phyloP scores from a whole-genome alignment of 1,140 invertebrate species.

The Agraylea sexmaculata region DNA sequence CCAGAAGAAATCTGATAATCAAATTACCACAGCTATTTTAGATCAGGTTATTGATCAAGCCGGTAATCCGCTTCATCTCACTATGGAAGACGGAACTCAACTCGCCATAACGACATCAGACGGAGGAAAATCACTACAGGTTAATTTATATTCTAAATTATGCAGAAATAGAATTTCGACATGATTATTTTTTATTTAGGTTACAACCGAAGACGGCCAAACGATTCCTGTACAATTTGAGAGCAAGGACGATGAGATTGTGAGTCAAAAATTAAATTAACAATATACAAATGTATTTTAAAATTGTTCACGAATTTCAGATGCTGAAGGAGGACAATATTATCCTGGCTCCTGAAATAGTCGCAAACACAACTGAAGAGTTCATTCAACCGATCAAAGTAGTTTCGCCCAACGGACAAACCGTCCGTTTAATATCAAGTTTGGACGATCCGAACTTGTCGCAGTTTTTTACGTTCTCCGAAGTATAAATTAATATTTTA shows the following conservation, averaged over 20 bases:
- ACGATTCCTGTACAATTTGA: constrained; percentile 40
- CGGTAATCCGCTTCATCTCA: constrained; percentile 55
- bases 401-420: constrained; percentile 38
- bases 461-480: constrained; percentile 38
- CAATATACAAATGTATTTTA: constrained; percentile 9
- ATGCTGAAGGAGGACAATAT: constrained; percentile 25
- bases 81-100: constrained; percentile 50
- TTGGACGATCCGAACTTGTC: constrained; percentile 34
- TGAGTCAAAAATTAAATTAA: constrained; percentile 17
- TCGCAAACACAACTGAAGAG: constrained; percentile 22
- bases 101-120: constrained; percentile 39
- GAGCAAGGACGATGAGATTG: constrained; percentile 28
- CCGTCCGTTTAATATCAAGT: constrained; percentile 35
- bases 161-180: constrained; percentile 20
- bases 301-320: constrained; percentile 24
- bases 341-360: constrained; percentile 19
- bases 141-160: constrained; percentile 23
- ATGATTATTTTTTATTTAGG: constrained; percentile 26
- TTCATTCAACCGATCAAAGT: constrained; percentile 35
- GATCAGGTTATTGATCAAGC: constrained; percentile 45
- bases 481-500: too few relatives aligned
- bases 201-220: constrained; percentile 38
- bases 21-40: constrained; percentile 6
- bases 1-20: constrained; percentile 4
- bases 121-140: constrained; percentile 38